Base-by-base conservation (phyloP, 1,140 invertebrate genomes). In the Apocrypta bakeri region DNA sequence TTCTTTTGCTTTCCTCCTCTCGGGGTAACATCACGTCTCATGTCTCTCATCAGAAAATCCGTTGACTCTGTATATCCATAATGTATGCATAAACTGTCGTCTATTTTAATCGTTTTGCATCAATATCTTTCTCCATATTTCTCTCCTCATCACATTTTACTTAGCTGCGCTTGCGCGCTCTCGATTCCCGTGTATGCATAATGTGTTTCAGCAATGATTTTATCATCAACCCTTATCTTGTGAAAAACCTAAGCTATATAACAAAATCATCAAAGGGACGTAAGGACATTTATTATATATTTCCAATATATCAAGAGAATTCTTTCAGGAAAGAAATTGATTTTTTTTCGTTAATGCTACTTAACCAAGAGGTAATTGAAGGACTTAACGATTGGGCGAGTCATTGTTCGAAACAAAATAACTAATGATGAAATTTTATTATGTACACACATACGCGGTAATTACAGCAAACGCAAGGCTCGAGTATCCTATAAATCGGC, bases 61-160 rank as follows among this genome's bases (percentile, higher is more conserved):
- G 73, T 61, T 75, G n/a, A 69, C 17, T 27, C 29, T 25, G 8
- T 25, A n/a, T n/a, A n/a, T n/a, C 42, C 33, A 17, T 21, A 17
- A 4, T 1, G n/a, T n/a, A n/a, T 9, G 2, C 21, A 72, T 21
- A 24, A 42, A 68, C 29, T 25, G 48, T 9, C 33, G 73, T 25
- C 61, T 75, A 61, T 27, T 75, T 75, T 75, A 31, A 56, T 27
- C 73, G 73, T 48, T 73, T 48, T 73, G 48, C 71, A 73, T 69
- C 68, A 33, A 11, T 56, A 6, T 48, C 31, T 74, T 6, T 74
- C 31, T 56, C 29, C 33, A 3, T 74, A 17, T 56, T 9, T 56
- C 17, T 56, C 42, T 72, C n/a, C 24, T 17, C 48, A 25, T 27
- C 29, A 68, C 29, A 68, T 29, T 68, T 27, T 27, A 31, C 29